phyloP scores from a whole-genome alignment of 2,888 invertebrate genomes.

The Heliconius erato region DNA sequence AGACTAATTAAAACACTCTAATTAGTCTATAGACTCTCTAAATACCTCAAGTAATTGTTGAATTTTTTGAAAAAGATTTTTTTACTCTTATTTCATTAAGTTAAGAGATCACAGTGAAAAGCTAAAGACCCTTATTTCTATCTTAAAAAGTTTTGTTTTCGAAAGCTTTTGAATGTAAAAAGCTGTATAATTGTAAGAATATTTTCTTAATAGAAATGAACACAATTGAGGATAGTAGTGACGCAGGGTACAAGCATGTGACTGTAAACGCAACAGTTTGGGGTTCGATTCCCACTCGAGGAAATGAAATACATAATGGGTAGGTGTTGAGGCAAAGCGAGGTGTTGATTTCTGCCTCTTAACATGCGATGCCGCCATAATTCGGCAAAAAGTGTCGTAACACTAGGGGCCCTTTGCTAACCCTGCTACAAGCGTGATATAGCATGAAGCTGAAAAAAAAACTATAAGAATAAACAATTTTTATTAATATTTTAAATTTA shows the following conservation, averaged over 20 bases:
- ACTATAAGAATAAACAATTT: too few species aligned
- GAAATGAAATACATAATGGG: not conserved
- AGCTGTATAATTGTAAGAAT: not conserved
- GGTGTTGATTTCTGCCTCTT: too few species aligned
- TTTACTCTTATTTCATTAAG: not conserved
- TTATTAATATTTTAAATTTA: too few species aligned
- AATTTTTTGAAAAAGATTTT: not conserved
- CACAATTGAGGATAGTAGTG: too few species aligned
- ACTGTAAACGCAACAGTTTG: not conserved
- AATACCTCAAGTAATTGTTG: not conserved
- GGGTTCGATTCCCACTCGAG: not conserved
- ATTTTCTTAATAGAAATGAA: not conserved
- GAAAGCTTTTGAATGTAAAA: constrained; percentile 7
- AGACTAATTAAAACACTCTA: not conserved
- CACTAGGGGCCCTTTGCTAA: too few species aligned
- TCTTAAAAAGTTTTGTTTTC: constrained; percentile 6
- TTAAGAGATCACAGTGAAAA: constrained; percentile 3
- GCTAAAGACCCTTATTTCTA: not conserved
- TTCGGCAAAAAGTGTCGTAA: too few species aligned
- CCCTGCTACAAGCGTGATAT: too few species aligned
- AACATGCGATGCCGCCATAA: too few species aligned
- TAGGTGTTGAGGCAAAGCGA: too few species aligned
- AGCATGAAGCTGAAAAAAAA: too few species aligned
- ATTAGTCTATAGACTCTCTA: not conserved
- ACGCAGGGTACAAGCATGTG: too few species aligned